phyloP scores from a whole-genome alignment of 1,140 invertebrate species.

The Leptinotarsa undecemlineata region DNA sequence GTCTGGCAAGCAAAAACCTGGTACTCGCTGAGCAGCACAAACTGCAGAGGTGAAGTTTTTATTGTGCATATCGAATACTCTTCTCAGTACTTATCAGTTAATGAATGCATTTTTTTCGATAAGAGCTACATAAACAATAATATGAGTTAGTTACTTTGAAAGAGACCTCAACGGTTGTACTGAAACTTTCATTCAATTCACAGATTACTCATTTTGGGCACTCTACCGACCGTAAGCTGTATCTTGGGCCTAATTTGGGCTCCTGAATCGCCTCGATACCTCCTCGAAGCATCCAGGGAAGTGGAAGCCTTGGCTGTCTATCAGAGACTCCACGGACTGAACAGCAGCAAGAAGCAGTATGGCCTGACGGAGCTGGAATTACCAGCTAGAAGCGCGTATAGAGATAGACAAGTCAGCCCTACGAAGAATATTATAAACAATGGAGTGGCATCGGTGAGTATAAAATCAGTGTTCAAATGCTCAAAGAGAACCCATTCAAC shows the following conservation, averaged over 20 bases:
- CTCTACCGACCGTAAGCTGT: slow-evolving; percentile 73
- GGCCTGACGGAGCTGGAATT: slow-evolving; percentile 70
- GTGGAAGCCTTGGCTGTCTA: slow-evolving; percentile 78
- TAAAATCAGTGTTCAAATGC: no score
- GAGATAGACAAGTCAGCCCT: slow-evolving; percentile 47
- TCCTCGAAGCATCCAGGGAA: slow-evolving; percentile 71
- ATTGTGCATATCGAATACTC: no score
- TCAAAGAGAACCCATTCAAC: no score
- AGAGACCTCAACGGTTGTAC: no score
- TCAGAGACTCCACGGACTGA: slow-evolving; percentile 58
- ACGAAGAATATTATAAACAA: slow-evolving; percentile 45
- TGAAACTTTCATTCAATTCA: background rate
- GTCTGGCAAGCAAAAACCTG: no score
- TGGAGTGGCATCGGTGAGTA: slow-evolving; percentile 50
- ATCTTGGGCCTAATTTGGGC: slow-evolving; percentile 73
- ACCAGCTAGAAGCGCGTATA: slow-evolving; percentile 62
- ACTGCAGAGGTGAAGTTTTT: no score
- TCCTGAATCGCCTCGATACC: slow-evolving; percentile 78
- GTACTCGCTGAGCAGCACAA: no score
- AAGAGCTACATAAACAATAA: no score
- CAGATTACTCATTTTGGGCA: slow-evolving; percentile 60
- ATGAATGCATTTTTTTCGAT: no score
- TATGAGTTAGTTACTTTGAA: no score
- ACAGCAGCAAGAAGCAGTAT: slow-evolving; percentile 55
- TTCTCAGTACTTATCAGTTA: no score